Evolutionary conservation across 2,888 invertebrate species (phyloP).

Genomic region (Alviniconcha strummeri): DNA sequence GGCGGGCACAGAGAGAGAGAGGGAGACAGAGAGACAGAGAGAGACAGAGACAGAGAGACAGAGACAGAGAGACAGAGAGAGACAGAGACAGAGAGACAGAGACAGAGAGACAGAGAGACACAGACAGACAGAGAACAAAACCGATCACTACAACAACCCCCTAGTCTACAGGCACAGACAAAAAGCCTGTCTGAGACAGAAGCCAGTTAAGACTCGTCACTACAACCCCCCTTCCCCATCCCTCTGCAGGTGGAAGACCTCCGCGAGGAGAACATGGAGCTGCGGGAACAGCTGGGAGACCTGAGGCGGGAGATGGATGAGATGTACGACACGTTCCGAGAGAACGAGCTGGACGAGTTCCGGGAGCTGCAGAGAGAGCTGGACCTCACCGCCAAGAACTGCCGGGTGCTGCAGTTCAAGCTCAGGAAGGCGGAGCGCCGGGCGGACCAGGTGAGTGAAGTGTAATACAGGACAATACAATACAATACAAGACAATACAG

Average conservation of each 20-base stretch:
- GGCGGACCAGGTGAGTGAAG: conserved; percentile 74
- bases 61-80: neutral
- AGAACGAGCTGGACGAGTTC: conserved; percentile 98
- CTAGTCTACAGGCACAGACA: neutral
- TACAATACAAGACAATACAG: neutral
- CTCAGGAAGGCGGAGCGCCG: conserved; percentile 95
- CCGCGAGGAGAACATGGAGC: conserved; percentile 93
- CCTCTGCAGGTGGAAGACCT: conserved; percentile 36
- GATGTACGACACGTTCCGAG: conserved; percentile 92
- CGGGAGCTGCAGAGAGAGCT: conserved; percentile 91
- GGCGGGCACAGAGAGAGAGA: neutral
- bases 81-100: neutral
- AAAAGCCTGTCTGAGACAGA: neutral
- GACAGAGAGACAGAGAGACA: neutral
- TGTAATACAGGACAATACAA: neutral
- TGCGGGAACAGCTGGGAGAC: conserved; percentile 93
- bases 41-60: neutral
- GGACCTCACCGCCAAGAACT: conserved; percentile 97
- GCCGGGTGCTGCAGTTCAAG: conserved; percentile 96
- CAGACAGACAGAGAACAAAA: neutral
- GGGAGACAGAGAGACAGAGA: neutral
- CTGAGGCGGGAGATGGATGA: conserved; percentile 98
- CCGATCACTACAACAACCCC: too few relatives aligned
- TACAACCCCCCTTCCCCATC: too few relatives aligned
- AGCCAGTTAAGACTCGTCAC: neutral